These are phyloP conservation scores for Anolis sagrei DNA, from an alignment of 2,113 vertebrate genomes.

Conservation along the genomic window DNA sequence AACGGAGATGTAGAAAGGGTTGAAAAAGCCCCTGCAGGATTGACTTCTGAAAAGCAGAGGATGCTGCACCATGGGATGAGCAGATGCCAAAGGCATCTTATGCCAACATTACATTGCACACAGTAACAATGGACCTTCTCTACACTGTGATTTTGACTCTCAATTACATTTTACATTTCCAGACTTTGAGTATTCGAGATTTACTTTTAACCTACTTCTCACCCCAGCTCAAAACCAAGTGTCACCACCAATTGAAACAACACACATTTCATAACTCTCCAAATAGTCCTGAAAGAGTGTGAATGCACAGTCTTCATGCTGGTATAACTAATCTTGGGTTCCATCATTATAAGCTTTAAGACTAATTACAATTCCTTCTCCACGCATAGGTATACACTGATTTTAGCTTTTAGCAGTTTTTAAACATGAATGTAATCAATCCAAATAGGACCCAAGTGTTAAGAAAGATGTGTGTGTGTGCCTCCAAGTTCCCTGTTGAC, in stretches of 20 bases:
- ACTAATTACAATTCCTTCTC: not conserved
- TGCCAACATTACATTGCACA: too few relatives aligned
- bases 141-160: not conserved
- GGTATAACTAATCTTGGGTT: not conserved
- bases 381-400: not conserved
- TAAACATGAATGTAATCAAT: slow-evolving; percentile 5
- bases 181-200: not conserved
- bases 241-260: not conserved
- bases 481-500: too few relatives aligned
- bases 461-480: too few relatives aligned
- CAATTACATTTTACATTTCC: not conserved
- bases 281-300: not conserved
- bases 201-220: not conserved
- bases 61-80: not conserved
- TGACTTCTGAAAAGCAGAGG: not conserved
- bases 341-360: not conserved
- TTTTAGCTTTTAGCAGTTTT: too few relatives aligned
- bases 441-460: not conserved
- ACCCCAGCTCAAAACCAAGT: not conserved
- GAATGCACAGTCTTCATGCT: not conserved
- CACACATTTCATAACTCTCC: not conserved
- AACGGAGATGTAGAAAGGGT: slow-evolving; percentile 8
- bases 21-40: not conserved
- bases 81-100: not conserved
- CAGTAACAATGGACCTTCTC: too few relatives aligned